These are phyloP conservation scores for Chiloscyllium plagiosum DNA, from an alignment of 2,113 vertebrate genomes.

Conservation along the genomic window DNA sequence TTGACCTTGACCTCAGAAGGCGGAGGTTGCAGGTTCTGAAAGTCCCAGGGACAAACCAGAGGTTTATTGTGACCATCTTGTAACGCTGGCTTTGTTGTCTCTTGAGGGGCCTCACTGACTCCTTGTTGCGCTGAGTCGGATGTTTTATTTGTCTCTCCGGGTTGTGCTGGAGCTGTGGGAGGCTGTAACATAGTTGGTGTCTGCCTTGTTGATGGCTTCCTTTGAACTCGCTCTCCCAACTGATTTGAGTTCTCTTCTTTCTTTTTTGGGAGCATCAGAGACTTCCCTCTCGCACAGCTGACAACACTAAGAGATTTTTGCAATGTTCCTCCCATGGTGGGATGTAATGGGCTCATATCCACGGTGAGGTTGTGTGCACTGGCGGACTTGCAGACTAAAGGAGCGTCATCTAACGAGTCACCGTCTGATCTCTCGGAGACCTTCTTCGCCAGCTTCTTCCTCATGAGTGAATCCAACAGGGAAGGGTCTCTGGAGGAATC, in stretches of 20 bases:
- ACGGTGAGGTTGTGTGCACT: conserved; percentile 79
- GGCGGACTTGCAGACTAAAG: conserved; percentile 72
- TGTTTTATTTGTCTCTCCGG: conserved; percentile 46
- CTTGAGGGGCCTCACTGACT: neutral
- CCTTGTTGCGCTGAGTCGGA: conserved; percentile 28
- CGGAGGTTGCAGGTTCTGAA: conserved; percentile 42
- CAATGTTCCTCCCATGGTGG: conserved; percentile 52
- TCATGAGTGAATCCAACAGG: conserved; percentile 50
- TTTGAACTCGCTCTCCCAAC: conserved; percentile 42
- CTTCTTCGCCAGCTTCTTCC: conserved; percentile 48
- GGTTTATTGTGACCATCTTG: conserved; percentile 52
- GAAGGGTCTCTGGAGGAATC: conserved; percentile 48
- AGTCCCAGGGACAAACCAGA: conserved; percentile 57
- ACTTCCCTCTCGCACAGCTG: conserved; percentile 46
- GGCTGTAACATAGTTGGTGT: conserved; percentile 8
- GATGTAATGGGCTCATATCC: conserved; percentile 54
- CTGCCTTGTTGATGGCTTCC: conserved; percentile 39
- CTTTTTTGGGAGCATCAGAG: conserved; percentile 54
- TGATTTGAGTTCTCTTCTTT: conserved; percentile 43
- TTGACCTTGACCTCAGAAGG: conserved; percentile 48
- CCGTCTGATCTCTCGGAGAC: conserved; percentile 52
- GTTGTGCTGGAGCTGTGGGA: conserved; percentile 39
- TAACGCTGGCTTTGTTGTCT: conserved; percentile 47
- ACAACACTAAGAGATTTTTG: conserved; percentile 71
- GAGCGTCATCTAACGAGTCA: conserved; percentile 61